These are phyloP conservation scores for Cotesia congregata DNA, from an alignment of 2,888 invertebrate genomes.

Conservation along the genomic window DNA sequence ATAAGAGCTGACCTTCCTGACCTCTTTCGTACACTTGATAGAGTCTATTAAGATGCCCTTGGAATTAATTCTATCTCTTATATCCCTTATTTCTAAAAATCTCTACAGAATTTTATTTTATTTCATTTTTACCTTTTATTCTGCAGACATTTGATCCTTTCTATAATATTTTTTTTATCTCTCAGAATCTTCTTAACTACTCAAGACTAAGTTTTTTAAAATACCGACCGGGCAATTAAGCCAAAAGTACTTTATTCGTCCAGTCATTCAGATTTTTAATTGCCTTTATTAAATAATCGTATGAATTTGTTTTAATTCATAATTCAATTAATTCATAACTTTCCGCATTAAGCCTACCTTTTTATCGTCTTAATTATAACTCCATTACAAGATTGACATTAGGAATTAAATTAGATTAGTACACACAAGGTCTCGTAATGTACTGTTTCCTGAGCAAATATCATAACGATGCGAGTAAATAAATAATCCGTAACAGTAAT, in stretches of 20 bases:
- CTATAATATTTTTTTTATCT: not conserved
- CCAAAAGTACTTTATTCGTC: too few species aligned
- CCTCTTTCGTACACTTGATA: slow-evolving; percentile 31
- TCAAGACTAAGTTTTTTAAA: not conserved
- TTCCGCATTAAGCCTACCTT: too few species aligned
- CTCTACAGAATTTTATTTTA: slow-evolving; percentile 7
- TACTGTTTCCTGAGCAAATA: not conserved
- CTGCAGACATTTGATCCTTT: not conserved
- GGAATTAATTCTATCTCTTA: slow-evolving; percentile 28
- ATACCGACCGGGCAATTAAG: too few species aligned
- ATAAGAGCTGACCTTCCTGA: slow-evolving; percentile 34
- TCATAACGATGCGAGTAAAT: not conserved
- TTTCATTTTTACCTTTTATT: slow-evolving; percentile 14
- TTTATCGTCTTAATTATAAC: too few species aligned
- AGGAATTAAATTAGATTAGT: not conserved
- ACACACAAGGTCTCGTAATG: not conserved
- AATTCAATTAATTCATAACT: too few species aligned
- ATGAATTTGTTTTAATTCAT: too few species aligned
- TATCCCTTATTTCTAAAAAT: slow-evolving; percentile 4
- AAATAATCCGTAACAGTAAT: not conserved
- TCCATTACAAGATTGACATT: too few species aligned
- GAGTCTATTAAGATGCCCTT: slow-evolving; percentile 35
- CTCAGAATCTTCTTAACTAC: not conserved
- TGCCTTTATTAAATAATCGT: too few species aligned
- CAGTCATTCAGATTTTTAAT: too few species aligned